These are phyloP conservation scores for Luperina nickerlii DNA, from an alignment of 2,888 invertebrate species.

Conservation along the genomic window DNA sequence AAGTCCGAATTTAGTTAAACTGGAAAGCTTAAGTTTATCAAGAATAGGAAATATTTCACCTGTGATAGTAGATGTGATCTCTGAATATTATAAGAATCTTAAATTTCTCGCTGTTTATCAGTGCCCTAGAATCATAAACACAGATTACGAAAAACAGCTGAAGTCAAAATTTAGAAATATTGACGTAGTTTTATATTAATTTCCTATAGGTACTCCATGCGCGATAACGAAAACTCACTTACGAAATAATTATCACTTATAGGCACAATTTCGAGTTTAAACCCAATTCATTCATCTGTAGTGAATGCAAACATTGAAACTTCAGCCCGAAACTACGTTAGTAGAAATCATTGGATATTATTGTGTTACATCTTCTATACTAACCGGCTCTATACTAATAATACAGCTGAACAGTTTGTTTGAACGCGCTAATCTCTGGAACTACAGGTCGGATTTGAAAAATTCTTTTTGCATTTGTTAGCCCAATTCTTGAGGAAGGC, in stretches of 20 bases:
- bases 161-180: constrained; percentile 86
- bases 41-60: constrained; percentile 83
- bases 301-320: too few species aligned
- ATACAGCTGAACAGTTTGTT: too few species aligned
- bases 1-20: constrained; percentile 74
- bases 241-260: not conserved
- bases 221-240: not conserved
- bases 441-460: too few species aligned
- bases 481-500: too few species aligned
- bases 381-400: too few species aligned
- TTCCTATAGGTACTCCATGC: not conserved
- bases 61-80: constrained; percentile 82
- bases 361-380: not conserved
- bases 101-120: constrained; percentile 86
- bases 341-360: not conserved
- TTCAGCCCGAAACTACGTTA: not conserved
- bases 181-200: constrained; percentile 82
- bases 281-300: not conserved
- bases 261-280: not conserved
- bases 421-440: too few species aligned
- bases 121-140: constrained; percentile 83
- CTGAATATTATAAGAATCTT: constrained; percentile 83
- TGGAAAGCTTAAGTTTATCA: constrained; percentile 85
- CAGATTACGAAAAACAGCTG: constrained; percentile 84
- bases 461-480: too few species aligned